phyloP scores from a whole-genome alignment of 2,888 invertebrate genomes.

The Biston betularia region DNA sequence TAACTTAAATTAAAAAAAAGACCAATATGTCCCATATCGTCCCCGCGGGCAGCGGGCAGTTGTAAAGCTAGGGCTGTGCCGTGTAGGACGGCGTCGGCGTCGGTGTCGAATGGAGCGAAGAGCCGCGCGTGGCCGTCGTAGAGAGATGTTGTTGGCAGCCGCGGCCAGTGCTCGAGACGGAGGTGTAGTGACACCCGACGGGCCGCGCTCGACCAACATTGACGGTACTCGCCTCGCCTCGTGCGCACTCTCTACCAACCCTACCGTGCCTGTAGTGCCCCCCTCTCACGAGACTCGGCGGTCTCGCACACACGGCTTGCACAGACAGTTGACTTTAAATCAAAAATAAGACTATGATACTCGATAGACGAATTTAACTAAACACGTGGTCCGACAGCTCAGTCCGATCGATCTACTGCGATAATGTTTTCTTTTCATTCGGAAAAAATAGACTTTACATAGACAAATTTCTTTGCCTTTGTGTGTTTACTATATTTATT shows the following conservation, averaged over 20 bases:
- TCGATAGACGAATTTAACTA: too few relatives aligned
- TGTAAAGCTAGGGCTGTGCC: constrained; percentile 75
- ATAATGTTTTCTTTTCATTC: too few relatives aligned
- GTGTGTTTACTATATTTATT: background rate
- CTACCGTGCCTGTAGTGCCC: constrained; percentile 2
- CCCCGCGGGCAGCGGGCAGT: constrained; percentile 49
- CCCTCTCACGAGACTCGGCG: constrained; percentile 1
- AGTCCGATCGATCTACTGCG: too few relatives aligned
- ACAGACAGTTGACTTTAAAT: background rate
- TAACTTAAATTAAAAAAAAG: background rate
- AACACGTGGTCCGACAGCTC: too few relatives aligned
- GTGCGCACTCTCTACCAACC: background rate
- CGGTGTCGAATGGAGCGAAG: constrained; percentile 74
- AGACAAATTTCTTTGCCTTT: too few relatives aligned
- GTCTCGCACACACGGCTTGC: background rate
- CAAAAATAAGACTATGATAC: too few relatives aligned
- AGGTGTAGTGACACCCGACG: constrained; percentile 84
- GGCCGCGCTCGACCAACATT: constrained; percentile 80
- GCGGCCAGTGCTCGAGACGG: constrained; percentile 83
- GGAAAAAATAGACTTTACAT: too few relatives aligned
- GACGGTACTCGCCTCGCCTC: constrained; percentile 67
- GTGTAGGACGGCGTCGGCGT: constrained; percentile 77
- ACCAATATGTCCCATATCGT: constrained; percentile 47
- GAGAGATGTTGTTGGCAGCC: constrained; percentile 86
- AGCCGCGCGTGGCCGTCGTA: constrained; percentile 80